These are phyloP conservation scores for Calidris pygmaea DNA, from an alignment of 2,113 vertebrate genomes.

Conservation along the genomic window DNA sequence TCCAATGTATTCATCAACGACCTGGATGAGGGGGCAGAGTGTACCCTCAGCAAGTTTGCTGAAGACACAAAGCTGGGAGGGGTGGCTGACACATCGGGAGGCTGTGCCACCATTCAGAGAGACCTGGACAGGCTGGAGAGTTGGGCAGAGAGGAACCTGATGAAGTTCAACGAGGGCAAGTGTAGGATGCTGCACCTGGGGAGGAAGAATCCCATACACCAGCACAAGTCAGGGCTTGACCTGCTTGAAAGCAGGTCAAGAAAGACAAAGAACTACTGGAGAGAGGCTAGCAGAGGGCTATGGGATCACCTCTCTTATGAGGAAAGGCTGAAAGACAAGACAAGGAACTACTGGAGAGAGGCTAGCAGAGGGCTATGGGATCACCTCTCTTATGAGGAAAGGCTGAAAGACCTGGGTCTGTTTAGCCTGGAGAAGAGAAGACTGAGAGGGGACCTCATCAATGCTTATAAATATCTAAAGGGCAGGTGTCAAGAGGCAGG, in stretches of 20 bases:
- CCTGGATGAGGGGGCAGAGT: neutral
- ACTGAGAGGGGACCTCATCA: neutral
- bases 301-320: neutral
- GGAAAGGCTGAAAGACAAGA: neutral
- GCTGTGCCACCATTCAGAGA: neutral
- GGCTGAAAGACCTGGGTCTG: neutral
- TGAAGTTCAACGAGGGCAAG: neutral
- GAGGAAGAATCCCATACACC: neutral
- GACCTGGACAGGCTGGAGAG: neutral
- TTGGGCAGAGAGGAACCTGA: neutral
- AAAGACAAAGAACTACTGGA: neutral
- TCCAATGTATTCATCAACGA: neutral
- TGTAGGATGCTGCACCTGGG: neutral
- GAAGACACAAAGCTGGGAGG: neutral
- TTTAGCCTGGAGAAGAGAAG: neutral
- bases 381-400: no score
- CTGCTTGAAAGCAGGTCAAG: neutral
- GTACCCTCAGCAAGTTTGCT: neutral
- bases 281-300: neutral
- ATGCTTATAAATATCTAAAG: neutral
- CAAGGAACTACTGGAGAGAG: no score
- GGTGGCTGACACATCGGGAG: no score
- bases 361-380: no score
- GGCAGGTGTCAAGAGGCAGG: neutral
- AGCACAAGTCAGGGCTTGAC: neutral